Evolutionary conservation across 1,140 invertebrate genomes (phyloP).

Genomic region (Steinernema feltiae): DNA sequence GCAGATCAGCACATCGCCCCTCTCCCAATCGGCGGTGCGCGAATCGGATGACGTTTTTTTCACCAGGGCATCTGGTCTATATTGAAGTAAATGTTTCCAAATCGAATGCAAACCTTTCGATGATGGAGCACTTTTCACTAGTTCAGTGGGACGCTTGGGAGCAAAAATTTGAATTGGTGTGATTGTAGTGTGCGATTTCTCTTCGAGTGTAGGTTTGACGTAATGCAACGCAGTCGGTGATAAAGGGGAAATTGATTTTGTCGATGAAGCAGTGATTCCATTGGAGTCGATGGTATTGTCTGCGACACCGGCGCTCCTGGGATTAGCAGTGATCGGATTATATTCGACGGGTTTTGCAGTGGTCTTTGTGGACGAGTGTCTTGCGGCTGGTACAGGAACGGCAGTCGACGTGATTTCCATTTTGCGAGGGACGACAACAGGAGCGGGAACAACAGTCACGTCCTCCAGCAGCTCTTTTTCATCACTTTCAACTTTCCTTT

Average conservation of each 20-base stretch:
- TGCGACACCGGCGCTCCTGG: background rate
- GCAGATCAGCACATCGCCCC: background rate
- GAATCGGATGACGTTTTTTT: background rate
- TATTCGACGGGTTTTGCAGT: background rate
- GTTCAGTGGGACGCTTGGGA: background rate
- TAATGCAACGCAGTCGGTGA: background rate
- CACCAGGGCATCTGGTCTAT: no score
- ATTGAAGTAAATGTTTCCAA: background rate
- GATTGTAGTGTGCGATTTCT: background rate
- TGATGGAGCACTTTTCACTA: no score
- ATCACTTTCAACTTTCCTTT: no score
- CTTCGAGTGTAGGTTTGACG: background rate
- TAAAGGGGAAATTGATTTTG: background rate
- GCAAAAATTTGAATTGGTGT: no score
- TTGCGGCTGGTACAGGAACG: background rate
- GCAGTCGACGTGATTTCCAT: background rate
- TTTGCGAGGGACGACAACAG: background rate
- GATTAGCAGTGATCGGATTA: background rate
- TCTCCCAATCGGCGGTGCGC: background rate
- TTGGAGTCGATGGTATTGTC: background rate
- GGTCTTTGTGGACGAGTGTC: background rate
- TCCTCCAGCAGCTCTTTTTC: background rate
- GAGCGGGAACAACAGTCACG: background rate
- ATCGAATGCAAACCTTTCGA: background rate
- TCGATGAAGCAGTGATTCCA: background rate